phyloP scores from a whole-genome alignment of 2,797 vertebrate species.

The Neomorphus geoffroyi region DNA sequence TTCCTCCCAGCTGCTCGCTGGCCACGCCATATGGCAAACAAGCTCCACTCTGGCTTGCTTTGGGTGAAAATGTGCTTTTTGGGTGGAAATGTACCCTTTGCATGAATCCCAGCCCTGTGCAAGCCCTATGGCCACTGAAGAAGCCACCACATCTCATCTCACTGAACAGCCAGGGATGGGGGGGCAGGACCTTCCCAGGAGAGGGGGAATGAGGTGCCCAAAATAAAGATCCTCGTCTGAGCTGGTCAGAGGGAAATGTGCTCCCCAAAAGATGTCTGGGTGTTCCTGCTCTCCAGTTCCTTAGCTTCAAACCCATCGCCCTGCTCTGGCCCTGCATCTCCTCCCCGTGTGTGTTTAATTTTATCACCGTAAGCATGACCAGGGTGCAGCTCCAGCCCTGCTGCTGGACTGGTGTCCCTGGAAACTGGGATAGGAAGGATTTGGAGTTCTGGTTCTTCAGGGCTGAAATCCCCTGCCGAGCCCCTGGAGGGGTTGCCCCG shows the following conservation, averaged over 20 bases:
- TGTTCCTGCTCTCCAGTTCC: not conserved
- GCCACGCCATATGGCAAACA: not conserved
- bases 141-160: not conserved
- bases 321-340: not conserved
- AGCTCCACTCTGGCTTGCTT: not conserved
- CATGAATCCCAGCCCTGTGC: not conserved
- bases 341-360: not conserved
- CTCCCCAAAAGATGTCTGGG: rapidly evolving
- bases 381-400: not conserved
- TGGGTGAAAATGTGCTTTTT: not conserved
- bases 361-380: not conserved
- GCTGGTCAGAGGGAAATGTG: not conserved
- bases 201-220: not conserved
- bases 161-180: not conserved
- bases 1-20: not conserved
- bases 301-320: not conserved
- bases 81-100: not conserved
- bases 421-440: not conserved
- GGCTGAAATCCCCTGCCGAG: not conserved
- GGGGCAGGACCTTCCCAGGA: not conserved
- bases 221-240: not conserved
- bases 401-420: not conserved
- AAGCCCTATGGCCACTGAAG: not conserved
- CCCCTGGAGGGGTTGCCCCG: rapidly evolving
- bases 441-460: not conserved